Evolutionary conservation across 2,888 invertebrate species (phyloP).

Genomic region (Tupiocoris notatus): DNA sequence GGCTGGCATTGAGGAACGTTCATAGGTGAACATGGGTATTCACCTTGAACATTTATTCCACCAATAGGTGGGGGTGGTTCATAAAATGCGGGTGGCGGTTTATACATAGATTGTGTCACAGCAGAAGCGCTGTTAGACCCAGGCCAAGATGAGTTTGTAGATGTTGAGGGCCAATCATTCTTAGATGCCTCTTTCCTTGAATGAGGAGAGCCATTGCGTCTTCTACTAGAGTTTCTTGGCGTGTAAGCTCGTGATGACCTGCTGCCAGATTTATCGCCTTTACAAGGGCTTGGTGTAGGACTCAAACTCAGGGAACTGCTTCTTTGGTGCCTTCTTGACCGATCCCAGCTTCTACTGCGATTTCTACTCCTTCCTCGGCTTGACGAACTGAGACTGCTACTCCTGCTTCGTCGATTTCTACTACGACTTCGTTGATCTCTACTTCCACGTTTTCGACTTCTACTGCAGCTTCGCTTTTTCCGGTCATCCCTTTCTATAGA

Average conservation of each 20-base stretch:
- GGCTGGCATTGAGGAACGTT: too few relatives aligned
- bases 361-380: constrained; percentile 6
- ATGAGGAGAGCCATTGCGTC: too few relatives aligned
- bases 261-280: background rate
- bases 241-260: background rate
- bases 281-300: background rate
- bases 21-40: too few relatives aligned
- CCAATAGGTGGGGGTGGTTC: too few relatives aligned
- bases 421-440: background rate
- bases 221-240: background rate
- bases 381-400: background rate
- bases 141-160: background rate
- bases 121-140: background rate
- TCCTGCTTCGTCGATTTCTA: background rate
- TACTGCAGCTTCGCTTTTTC: background rate
- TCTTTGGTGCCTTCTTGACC: background rate
- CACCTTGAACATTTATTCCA: background rate
- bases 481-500: background rate
- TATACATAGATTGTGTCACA: background rate
- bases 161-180: background rate
- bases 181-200: too few relatives aligned
- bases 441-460: background rate
- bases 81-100: too few relatives aligned
- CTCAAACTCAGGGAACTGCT: constrained; percentile 19
- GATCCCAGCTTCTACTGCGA: background rate